phyloP scores from a whole-genome alignment of 2,113 vertebrate species.

The Cebus imitator region DNA sequence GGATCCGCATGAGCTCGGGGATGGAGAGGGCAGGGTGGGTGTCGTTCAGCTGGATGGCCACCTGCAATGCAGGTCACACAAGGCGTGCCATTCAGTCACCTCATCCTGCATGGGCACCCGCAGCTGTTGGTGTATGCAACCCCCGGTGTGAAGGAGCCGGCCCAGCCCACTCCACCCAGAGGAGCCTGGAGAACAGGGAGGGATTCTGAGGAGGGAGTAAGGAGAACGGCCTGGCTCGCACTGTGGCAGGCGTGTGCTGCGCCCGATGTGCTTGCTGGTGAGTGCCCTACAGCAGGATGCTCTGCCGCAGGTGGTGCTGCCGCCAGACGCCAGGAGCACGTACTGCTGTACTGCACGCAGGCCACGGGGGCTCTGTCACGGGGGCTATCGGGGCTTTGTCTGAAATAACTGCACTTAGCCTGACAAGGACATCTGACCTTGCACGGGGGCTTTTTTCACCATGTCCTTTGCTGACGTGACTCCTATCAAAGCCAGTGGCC shows the following conservation, averaged over 20 bases:
- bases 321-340: no score
- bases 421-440: neutral
- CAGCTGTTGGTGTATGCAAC: rapidly evolving
- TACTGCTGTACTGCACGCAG: no score
- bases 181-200: neutral
- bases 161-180: rapidly evolving
- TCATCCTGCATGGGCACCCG: rapidly evolving
- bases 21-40: conserved; percentile 93
- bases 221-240: neutral
- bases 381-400: neutral
- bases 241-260: neutral
- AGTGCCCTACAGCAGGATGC: neutral
- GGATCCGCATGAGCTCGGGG: conserved; percentile 92
- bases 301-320: neutral
- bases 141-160: neutral
- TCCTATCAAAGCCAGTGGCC: neutral
- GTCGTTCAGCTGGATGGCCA: conserved; percentile 93
- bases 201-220: neutral
- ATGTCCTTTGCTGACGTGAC: neutral
- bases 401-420: neutral
- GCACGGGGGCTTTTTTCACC: neutral
- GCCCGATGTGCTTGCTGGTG: neutral
- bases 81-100: neutral
- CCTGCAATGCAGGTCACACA: conserved; percentile 76
- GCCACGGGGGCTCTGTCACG: no score